Base-by-base conservation (phyloP, 2,888 invertebrate species). In the Teleiodes luculella region DNA sequence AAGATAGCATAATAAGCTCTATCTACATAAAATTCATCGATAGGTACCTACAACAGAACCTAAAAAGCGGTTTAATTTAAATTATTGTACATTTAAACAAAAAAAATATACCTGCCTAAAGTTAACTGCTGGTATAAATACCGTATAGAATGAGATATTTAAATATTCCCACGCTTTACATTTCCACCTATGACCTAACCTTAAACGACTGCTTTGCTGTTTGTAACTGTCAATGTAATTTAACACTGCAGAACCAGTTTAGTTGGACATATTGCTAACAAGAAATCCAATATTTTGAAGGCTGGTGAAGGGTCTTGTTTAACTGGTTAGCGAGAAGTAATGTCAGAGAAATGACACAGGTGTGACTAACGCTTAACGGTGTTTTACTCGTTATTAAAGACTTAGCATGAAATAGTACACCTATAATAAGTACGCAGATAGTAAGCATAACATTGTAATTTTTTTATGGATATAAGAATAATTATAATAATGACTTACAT, bases 141-240 rank as follows among this genome's bases (percentile, higher is more conserved):
- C 39, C 6, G 20, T 11, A 47, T 18, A 33, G n/a, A 43, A 43
- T 47, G 31, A 20, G n/a, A 50, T 43, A 41, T 31, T 4, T 41
- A 53, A 39, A 16, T 45, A 64, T 83, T 87, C 86, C 77, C 87
- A 87, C 86, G 82, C 66, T 68, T 71, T 68, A 76, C 63, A 77
- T 78, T 74, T 72, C 76, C 74, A 85, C 82, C 83, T 81, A 66
- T 73, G 81, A 83, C 83, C 77, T 74, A 72, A 74, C 78, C 76
- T 75, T 70, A 73, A 74, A 72, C 69, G 67, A 61, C 54, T 62
- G 63, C 78, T 80, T 79, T 78, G 78, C 74, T 73, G 65, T 74
- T 70, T 74, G 70, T 83, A 85, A 86, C 84, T 83, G 84, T 85
- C 83, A 74, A 65, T 74, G 76, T 74, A 72, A 76, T 79, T 68